These are phyloP conservation scores for Drosophila meridiana DNA, from an alignment of 2,888 invertebrate genomes.

Conservation along the genomic window DNA sequence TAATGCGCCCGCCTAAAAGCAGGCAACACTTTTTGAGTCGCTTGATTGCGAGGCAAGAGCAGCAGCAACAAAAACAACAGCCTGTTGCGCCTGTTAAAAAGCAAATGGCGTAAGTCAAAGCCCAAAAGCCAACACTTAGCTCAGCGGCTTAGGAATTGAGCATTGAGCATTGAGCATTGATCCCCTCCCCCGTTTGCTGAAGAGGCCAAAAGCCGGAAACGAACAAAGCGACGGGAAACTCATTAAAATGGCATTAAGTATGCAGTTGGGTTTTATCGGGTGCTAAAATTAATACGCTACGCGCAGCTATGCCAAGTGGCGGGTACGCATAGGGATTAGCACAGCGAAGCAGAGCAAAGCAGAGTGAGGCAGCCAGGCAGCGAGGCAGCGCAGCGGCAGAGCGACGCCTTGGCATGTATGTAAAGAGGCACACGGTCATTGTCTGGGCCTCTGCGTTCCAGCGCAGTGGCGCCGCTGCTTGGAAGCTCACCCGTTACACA, in stretches of 20 bases:
- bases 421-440: constrained; percentile 54
- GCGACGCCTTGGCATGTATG: constrained; percentile 37
- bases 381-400: constrained; percentile 8
- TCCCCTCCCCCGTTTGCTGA: constrained; percentile 22
- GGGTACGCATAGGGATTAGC: constrained; percentile 28
- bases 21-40: constrained; percentile 28
- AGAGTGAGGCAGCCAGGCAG: background rate
- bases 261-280: constrained; percentile 65
- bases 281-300: constrained; percentile 62
- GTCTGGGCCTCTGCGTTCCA: constrained; percentile 67
- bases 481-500: constrained; percentile 29
- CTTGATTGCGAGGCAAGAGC: background rate
- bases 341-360: background rate
- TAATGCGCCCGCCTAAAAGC: constrained; percentile 33
- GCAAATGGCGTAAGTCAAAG: constrained; percentile 31
- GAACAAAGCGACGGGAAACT: constrained; percentile 57
- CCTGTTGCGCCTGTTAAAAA: constrained; percentile 38
- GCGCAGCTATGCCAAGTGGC: constrained; percentile 45
- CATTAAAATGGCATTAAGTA: constrained; percentile 72
- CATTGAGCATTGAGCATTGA: constrained; percentile 40
- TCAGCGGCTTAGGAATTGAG: constrained; percentile 22
- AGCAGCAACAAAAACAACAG: constrained; percentile 9
- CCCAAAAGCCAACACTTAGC: constrained; percentile 49
- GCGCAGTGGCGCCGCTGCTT: constrained; percentile 58
- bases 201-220: constrained; percentile 35